These are phyloP conservation scores for Bombus difficillimus DNA, from an alignment of 1,140 invertebrate genomes.

Conservation along the genomic window DNA sequence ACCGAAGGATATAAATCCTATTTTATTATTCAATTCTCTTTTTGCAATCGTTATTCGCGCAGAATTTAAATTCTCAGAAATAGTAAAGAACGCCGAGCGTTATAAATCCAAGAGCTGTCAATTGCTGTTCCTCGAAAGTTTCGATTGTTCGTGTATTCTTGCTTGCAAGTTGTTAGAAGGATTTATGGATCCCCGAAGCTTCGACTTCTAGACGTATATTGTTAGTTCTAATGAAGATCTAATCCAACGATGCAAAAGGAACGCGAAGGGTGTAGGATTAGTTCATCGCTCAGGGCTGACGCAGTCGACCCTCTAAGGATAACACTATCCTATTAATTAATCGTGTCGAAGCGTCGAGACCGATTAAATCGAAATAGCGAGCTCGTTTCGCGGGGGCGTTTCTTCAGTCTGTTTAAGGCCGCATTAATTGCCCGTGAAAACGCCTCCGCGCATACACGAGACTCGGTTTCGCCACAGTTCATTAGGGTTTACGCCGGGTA, in stretches of 20 bases:
- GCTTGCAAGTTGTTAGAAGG: not conserved
- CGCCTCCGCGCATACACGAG: slow-evolving; percentile 56
- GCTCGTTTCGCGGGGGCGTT: slow-evolving; percentile 56
- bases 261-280: slow-evolving; percentile 7
- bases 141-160: not conserved
- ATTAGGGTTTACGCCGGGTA: slow-evolving; percentile 60
- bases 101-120: not conserved
- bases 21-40: too few species aligned
- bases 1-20: too few species aligned
- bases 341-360: slow-evolving; percentile 45
- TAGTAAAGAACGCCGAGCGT: not conserved
- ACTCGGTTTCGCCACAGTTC: slow-evolving; percentile 68
- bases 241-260: not conserved
- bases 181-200: slow-evolving; percentile 8
- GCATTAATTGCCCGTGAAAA: slow-evolving; percentile 73
- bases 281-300: slow-evolving; percentile 16
- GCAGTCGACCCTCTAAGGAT: not conserved
- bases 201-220: not conserved
- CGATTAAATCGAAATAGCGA: slow-evolving; percentile 56
- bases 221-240: slow-evolving; percentile 46
- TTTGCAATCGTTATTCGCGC: not conserved
- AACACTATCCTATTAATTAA: slow-evolving; percentile 43
- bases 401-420: slow-evolving; percentile 52
- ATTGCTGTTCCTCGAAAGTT: not conserved
- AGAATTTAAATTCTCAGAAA: not conserved